Base-by-base conservation (phyloP, 2,888 invertebrate genomes). In the Dascillus cervinus region DNA sequence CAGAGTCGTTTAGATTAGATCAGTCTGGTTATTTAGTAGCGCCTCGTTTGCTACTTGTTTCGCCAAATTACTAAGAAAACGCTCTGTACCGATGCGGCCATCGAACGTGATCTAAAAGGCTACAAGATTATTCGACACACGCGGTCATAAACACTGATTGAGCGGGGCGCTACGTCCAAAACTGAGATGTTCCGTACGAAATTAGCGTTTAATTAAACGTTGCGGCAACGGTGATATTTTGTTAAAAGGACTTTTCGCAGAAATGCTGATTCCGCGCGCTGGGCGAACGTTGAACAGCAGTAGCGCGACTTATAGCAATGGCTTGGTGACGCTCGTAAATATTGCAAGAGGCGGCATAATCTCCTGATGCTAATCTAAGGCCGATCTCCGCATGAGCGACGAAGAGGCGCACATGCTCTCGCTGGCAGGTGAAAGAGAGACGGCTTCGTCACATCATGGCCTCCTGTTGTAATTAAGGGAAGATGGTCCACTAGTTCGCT, bases 21-120 rank as follows among this genome's bases (percentile, higher is more conserved):
- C 59, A 51, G 56, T 44, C 36, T 38, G 43, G 49, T 50, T 49
- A 52, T 52, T 52, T 52, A 52, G 49, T 50, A 39, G 40, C 49
- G 48, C 44, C 55, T 58, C 58, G 56, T 58, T 58, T 54, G 59
- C 58, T 58, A 58, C 59, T 60, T 60, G 59, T 58, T 60, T 56
- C 55, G 57, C 58, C 58, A 58, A 60, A 59, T 60, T 60, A 58
- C 58, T 54, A 55, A 48, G 55, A 55, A 56, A 52, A 56, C 54
- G 53, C 53, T 52, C 45, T 43, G 44, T 43, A 48, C 50, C 48
- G 53, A 53, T 54, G 50, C 46, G 49, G 48, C 54, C 52, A 55
- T 51, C 41, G 52, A 55, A 57, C 57, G 57, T 57, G 57, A 57
- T 52, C 52, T 52, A n/a, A n/a, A n/a, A n/a, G n/a, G n/a, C n/a